phyloP scores from a whole-genome alignment of 2,797 vertebrate genomes.

The Lithobates sylvaticus region DNA sequence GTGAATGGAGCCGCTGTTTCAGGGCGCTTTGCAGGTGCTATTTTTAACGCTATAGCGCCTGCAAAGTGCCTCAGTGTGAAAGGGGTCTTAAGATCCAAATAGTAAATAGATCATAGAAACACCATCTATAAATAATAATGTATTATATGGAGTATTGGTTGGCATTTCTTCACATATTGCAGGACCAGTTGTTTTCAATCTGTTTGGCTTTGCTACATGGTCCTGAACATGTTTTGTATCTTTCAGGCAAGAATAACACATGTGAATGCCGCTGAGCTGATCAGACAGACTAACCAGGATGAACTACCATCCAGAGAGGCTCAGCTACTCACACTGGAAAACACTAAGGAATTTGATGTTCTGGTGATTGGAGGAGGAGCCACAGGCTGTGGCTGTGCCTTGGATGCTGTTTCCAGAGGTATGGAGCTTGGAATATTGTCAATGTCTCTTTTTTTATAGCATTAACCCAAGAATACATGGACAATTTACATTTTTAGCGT shows the following conservation, averaged over 20 bases:
- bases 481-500: too few relatives aligned
- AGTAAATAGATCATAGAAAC: too few relatives aligned
- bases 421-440: slow-evolving; percentile 55
- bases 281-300: slow-evolving; percentile 70
- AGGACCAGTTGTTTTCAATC: background rate
- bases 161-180: background rate
- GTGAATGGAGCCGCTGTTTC: too few relatives aligned
- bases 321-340: slow-evolving; percentile 79
- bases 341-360: slow-evolving; percentile 86
- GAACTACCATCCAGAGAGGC: slow-evolving; percentile 83
- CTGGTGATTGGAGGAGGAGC: slow-evolving; percentile 94
- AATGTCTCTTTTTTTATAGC: too few relatives aligned
- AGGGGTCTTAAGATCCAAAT: too few relatives aligned
- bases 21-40: too few relatives aligned
- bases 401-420: slow-evolving; percentile 95
- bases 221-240: background rate
- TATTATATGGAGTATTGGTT: too few relatives aligned
- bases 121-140: background rate
- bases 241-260: slow-evolving; percentile 79
- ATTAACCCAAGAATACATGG: too few relatives aligned
- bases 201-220: too few relatives aligned
- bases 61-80: too few relatives aligned
- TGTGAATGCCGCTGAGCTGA: slow-evolving; percentile 81
- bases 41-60: too few relatives aligned
- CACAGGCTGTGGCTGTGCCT: slow-evolving; percentile 93